Conservation (phyloP, 2,113 vertebrate genomes). For the Notechis scutatus region DNA sequence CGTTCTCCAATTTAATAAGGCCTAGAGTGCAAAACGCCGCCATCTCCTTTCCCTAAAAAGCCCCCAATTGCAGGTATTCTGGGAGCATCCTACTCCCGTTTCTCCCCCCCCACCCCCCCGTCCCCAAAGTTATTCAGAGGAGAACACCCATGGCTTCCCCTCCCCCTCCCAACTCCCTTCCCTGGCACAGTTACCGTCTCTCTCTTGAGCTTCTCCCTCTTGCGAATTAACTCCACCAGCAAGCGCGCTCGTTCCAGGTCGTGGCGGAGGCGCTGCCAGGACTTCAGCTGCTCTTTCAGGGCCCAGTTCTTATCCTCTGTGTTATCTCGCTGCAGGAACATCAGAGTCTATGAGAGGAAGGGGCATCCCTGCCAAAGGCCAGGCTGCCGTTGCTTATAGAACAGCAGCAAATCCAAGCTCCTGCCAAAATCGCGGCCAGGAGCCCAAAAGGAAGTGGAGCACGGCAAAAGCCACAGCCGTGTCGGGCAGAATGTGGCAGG, state of each 20-base stretch:
- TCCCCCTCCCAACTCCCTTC: background rate
- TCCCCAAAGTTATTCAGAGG: background rate
- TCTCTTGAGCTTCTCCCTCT: constrained; percentile 96
- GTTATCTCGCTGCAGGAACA: constrained; percentile 81
- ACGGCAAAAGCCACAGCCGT: background rate
- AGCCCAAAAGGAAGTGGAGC: background rate
- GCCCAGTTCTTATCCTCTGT: constrained; percentile 90
- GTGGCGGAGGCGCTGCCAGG: constrained; percentile 95
- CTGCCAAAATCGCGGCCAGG: background rate
- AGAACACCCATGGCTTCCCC: background rate
- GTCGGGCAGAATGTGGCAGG: background rate
- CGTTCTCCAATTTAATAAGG: background rate
- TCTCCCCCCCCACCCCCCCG: constrained; percentile 5
- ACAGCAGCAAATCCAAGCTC: background rate
- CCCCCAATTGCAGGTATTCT: background rate
- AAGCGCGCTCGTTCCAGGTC: constrained; percentile 95
- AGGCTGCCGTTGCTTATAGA: background rate
- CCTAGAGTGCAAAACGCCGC: background rate
- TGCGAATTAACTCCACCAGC: constrained; percentile 96
- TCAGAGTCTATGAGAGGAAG: constrained; percentile 50
- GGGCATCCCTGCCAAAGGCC: constrained; percentile 22
- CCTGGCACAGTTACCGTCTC: constrained; percentile 82
- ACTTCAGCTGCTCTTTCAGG: constrained; percentile 96
- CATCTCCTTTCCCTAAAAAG: background rate
- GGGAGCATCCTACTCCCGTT: background rate